Conservation (phyloP, 1,140 invertebrate species). For the Trigoniulus corallinus region DNA sequence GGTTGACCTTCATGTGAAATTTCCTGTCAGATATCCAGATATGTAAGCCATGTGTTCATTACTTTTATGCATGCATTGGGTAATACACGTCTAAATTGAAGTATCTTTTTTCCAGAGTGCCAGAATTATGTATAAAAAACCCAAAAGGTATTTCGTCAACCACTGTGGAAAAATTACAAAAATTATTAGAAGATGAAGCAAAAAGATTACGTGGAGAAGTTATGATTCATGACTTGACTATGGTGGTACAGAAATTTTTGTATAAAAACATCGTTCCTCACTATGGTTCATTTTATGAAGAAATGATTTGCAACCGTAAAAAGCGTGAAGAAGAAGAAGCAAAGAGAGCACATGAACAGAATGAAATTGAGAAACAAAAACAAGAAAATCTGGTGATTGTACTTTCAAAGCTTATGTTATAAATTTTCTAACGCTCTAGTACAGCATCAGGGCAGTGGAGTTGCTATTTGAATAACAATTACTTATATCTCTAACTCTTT, state of each 20-base stretch:
- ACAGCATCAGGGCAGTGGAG: slow-evolving; percentile 41
- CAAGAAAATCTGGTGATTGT: slow-evolving; percentile 36
- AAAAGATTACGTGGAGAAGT: slow-evolving; percentile 24
- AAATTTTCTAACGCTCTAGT: background rate
- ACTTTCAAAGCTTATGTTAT: background rate
- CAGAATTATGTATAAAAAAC: slow-evolving; percentile 42
- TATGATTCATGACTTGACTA: slow-evolving; percentile 55
- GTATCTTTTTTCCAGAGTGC: slow-evolving; percentile 30
- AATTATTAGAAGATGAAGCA: slow-evolving; percentile 38
- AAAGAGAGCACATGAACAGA: slow-evolving; percentile 29
- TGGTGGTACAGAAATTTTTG: slow-evolving; percentile 48
- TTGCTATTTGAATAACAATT: slow-evolving; percentile 45
- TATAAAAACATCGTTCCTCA: slow-evolving; percentile 50
- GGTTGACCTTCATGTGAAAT: slow-evolving; percentile 48
- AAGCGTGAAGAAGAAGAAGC: slow-evolving; percentile 31
- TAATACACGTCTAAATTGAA: background rate
- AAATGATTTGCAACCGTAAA: slow-evolving; percentile 51
- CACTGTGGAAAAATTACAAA: slow-evolving; percentile 34
- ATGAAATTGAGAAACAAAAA: slow-evolving; percentile 37
- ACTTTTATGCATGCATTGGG: background rate
- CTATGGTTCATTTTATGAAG: slow-evolving; percentile 59
- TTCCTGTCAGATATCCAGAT: slow-evolving; percentile 48
- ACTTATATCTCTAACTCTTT: slow-evolving; percentile 18
- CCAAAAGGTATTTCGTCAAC: slow-evolving; percentile 47
- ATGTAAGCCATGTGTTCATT: slow-evolving; percentile 32